These are phyloP conservation scores for Xenopus petersii DNA, from an alignment of 2,797 vertebrate genomes.

Conservation along the genomic window DNA sequence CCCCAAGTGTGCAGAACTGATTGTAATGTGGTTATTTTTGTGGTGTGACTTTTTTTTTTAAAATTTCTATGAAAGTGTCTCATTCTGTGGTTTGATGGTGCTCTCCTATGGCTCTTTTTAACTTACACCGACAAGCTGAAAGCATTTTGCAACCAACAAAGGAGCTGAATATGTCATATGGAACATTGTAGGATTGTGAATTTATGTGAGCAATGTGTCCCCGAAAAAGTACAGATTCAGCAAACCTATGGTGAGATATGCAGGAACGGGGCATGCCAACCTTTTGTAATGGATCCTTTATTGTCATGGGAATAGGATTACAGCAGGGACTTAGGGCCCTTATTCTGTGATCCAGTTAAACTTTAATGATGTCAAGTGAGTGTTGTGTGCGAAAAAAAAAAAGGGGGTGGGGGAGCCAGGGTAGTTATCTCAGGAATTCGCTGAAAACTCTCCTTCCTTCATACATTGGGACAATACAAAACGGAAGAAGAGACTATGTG, in stretches of 20 bases:
- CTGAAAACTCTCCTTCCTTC: constrained; percentile 41
- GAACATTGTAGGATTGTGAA: constrained; percentile 28
- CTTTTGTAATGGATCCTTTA: constrained; percentile 48
- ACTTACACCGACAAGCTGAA: constrained; percentile 4
- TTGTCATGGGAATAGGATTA: constrained; percentile 49
- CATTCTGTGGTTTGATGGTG: neutral
- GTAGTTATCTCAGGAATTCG: constrained; percentile 40
- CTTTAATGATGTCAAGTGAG: constrained; percentile 48
- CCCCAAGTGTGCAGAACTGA: neutral
- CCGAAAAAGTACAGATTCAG: constrained; percentile 37
- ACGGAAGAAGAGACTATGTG: constrained; percentile 21
- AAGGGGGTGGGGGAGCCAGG: constrained; percentile 10
- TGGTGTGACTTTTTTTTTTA: no score
- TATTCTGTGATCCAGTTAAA: constrained; percentile 48
- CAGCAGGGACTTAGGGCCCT: constrained; percentile 21
- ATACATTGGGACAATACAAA: constrained; percentile 13
- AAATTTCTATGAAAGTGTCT: neutral
- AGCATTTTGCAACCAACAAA: constrained; percentile 15
- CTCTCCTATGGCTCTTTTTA: neutral
- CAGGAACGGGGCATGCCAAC: constrained; percentile 30
- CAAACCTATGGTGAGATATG: constrained; percentile 21
- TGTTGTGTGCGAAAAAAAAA: constrained; percentile 34
- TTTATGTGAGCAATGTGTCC: constrained; percentile 30
- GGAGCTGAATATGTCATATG: constrained; percentile 12
- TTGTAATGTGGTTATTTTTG: no score